Percentiles rank a stretch among this genome's conserved stretches.
Conservation (phyloP, 2,113 vertebrate genomes). For the Otolemur garnettii region DNA sequence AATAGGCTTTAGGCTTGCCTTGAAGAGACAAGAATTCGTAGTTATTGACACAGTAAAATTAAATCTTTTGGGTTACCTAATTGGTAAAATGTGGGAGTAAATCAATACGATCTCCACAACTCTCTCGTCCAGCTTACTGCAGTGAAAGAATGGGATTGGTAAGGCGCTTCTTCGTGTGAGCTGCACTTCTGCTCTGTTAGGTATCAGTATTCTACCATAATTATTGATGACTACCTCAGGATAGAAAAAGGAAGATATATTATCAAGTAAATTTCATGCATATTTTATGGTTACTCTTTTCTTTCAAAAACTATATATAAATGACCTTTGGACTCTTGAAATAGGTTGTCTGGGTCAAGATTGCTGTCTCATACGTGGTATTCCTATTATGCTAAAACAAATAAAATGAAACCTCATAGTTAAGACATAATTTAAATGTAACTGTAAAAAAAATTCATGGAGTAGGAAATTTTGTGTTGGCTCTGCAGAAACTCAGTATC, state of each 20-base stretch:
- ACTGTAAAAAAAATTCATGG: background rate
- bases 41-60: background rate
- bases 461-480: background rate
- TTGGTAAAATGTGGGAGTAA: background rate
- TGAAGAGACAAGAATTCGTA: background rate
- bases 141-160: background rate
- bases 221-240: constrained; percentile 70
- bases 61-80: background rate
- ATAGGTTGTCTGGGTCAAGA: background rate
- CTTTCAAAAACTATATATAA: background rate
- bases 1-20: background rate
- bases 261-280: background rate
- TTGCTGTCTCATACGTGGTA: background rate
- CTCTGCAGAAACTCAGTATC: background rate
- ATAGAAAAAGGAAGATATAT: constrained; percentile 1
- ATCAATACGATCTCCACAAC: background rate
- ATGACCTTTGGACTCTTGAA: background rate
- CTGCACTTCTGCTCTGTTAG: background rate
- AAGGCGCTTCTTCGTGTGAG: background rate
- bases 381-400: background rate
- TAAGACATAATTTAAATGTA: background rate
- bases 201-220: background rate
- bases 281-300: background rate
- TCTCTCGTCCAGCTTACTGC: background rate
- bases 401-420: background rate